phyloP scores from a whole-genome alignment of 2,888 invertebrate genomes.

The Synanthedon formicaeformis region DNA sequence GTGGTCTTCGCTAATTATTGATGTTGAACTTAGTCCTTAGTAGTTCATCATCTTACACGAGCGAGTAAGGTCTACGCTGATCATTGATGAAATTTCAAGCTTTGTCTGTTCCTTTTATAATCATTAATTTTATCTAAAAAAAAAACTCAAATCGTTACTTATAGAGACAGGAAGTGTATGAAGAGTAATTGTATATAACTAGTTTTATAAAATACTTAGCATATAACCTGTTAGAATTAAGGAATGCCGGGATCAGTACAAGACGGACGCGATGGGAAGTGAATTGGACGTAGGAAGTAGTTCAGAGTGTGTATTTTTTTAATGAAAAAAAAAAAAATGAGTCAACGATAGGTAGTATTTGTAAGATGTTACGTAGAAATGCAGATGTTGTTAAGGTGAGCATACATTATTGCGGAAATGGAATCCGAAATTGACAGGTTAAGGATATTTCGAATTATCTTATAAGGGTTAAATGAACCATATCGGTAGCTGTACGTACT shows the following conservation, averaged over 20 bases:
- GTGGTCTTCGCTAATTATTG: too few species aligned
- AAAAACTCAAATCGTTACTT: conserved; percentile 16
- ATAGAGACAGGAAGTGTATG: conserved; percentile 59
- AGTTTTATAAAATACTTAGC: conserved; percentile 37
- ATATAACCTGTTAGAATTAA: conserved; percentile 37
- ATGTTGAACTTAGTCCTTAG: too few species aligned
- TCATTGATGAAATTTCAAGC: conserved; percentile 69
- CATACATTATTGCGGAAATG: conserved; percentile 30
- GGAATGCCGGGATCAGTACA: conserved; percentile 48
- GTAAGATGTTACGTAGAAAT: conserved; percentile 56
- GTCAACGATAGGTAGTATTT: conserved; percentile 40
- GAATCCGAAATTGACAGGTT: conserved; percentile 47
- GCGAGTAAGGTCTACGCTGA: conserved; percentile 22
- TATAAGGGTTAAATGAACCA: conserved; percentile 50
- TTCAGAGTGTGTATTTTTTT: conserved; percentile 61
- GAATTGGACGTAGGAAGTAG: conserved; percentile 25
- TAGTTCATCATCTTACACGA: too few species aligned
- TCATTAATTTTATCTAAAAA: conserved; percentile 9
- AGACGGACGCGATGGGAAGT: conserved; percentile 26
- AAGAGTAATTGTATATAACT: conserved; percentile 49
- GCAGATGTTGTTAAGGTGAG: conserved; percentile 31
- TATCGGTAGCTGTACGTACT: conserved; percentile 55
- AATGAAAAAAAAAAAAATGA: conserved; percentile 39
- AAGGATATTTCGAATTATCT: conserved; percentile 22
- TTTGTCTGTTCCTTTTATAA: conserved; percentile 25